Base-by-base conservation (phyloP, 2,113 vertebrate genomes). In the Syngnathus scovelli region DNA sequence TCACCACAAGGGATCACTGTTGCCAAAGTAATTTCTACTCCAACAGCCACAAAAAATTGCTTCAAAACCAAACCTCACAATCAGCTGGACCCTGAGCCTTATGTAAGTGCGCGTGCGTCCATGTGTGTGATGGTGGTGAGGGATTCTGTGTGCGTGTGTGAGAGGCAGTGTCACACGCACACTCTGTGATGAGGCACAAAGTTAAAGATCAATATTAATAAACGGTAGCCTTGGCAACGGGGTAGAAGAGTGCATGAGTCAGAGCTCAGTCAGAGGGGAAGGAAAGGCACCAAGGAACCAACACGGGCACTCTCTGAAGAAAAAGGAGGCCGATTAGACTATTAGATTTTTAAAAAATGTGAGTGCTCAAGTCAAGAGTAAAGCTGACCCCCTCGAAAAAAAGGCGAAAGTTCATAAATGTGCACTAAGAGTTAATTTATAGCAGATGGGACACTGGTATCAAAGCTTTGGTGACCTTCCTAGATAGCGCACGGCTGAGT, bases 151-250 rank as follows among this genome's bases (percentile, higher is more conserved):
- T 61, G 38, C 54, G 43, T 61, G 43, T 5, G 65, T 19, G 43
- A 41, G 68, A 44, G 54, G 19, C 19, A 41, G 67, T 78, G 65
- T 72, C 78, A 76, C 62, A 72, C 76, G 62, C 4, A 72, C 71
- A 66, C 4, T 70, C 70, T 60, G 73, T 23, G 79, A 81, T 63
- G 74, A 83, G 66, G 73, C 86, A 90, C 76, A 89, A 89, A 91
- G 86, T 91, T 89, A 85, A 84, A 78, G 80, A 86, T 82, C 83
- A 86, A 80, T 88, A 87, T 90, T 90, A 89, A 91, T 91, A 90
- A 91, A 89, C 85, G 88, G 91, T 91, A 90, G 86, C 88, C 90
- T 80, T 91, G 88, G 89, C 89, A 92, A 92, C 90, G 75, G 88
- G 78, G 83, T 85, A 83, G 58, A 73, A 82, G 62, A 74, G 83